These are phyloP conservation scores for Xestia ashworthii DNA, from an alignment of 2,888 invertebrate genomes.

Conservation along the genomic window DNA sequence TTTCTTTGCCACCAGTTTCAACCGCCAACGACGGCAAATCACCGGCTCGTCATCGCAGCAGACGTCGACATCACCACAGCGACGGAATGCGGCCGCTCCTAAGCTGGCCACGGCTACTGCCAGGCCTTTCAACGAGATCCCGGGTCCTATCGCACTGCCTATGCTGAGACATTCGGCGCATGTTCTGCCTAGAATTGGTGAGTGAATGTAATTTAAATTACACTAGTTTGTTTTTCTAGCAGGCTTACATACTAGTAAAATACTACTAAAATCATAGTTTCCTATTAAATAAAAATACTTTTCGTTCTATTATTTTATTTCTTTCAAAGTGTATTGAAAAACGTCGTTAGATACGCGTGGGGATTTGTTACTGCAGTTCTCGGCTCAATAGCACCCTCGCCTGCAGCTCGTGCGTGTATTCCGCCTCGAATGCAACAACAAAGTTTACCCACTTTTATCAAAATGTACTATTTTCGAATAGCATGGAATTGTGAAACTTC, in stretches of 20 bases:
- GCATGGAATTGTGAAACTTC: not conserved
- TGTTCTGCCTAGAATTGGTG: slow-evolving; percentile 86
- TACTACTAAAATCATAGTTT: too few relatives aligned
- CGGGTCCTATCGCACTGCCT: slow-evolving; percentile 85
- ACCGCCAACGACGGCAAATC: slow-evolving; percentile 79
- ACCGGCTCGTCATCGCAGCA: slow-evolving; percentile 75
- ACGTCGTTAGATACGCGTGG: too few relatives aligned
- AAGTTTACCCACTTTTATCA: too few relatives aligned
- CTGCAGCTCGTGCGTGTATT: too few relatives aligned
- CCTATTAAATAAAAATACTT: too few relatives aligned
- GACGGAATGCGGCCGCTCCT: slow-evolving; percentile 73
- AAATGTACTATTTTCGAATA: too few relatives aligned
- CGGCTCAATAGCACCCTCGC: too few relatives aligned
- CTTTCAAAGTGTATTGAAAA: too few relatives aligned
- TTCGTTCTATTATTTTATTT: too few relatives aligned
- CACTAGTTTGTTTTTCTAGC: not conserved
- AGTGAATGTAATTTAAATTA: slow-evolving; percentile 44
- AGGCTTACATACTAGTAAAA: not conserved
- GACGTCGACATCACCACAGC: slow-evolving; percentile 84
- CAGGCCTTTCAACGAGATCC: slow-evolving; percentile 83
- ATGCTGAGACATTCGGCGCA: slow-evolving; percentile 86
- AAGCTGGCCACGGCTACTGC: slow-evolving; percentile 62
- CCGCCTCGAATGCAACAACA: too few relatives aligned
- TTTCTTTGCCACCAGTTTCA: slow-evolving; percentile 70
- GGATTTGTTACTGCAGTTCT: too few relatives aligned